Conservation (phyloP, 2,888 invertebrate genomes). For the Gibbula magus region DNA sequence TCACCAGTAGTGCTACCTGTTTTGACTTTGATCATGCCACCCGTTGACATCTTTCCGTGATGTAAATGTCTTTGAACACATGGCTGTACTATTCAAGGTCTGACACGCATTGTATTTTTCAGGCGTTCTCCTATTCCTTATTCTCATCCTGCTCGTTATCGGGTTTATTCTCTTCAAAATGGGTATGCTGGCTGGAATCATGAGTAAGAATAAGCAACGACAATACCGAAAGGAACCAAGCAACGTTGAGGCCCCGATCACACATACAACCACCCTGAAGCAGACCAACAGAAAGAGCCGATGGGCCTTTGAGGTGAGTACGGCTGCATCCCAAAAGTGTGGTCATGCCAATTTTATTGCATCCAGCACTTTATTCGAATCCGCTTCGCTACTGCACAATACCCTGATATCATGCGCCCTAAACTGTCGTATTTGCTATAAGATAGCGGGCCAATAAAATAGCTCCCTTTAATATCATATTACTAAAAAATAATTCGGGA, state of each 20-base stretch:
- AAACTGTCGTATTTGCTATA: too few species aligned
- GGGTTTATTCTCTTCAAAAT: not conserved
- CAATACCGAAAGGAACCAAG: not conserved
- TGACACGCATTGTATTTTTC: not conserved
- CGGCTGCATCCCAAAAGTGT: too few species aligned
- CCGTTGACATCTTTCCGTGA: not conserved
- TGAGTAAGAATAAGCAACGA: not conserved
- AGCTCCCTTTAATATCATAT: too few species aligned
- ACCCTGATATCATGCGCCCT: too few species aligned
- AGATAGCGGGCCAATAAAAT: too few species aligned
- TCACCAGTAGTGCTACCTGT: not conserved
- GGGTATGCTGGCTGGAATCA: not conserved
- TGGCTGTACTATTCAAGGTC: too few species aligned
- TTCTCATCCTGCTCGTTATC: not conserved
- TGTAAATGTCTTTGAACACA: not conserved
- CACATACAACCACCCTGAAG: not conserved
- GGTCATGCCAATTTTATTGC: too few species aligned
- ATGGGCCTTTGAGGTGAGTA: not conserved
- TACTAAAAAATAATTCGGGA: too few species aligned
- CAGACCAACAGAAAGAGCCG: not conserved
- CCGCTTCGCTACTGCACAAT: too few species aligned
- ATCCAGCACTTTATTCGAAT: too few species aligned
- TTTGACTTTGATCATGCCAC: not conserved
- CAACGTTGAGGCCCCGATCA: not conserved
- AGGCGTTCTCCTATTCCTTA: not conserved